Percentiles rank a stretch among this genome's conserved stretches.
Evolutionary conservation across 2,888 invertebrate species (phyloP).

Genomic region (Pediacus dermestoides): DNA sequence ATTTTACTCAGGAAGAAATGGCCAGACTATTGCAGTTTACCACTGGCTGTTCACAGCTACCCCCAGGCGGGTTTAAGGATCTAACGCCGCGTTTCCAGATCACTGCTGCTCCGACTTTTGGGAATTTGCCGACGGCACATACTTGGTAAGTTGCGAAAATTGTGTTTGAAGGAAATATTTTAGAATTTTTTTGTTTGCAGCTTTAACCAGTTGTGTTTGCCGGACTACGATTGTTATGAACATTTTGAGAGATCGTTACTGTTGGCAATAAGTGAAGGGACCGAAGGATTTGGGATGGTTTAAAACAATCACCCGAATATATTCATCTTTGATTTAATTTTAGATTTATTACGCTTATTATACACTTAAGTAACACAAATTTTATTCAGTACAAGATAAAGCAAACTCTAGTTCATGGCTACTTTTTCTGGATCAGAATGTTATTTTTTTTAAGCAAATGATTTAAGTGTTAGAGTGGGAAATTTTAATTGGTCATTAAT

Average conservation of each 20-base stretch:
- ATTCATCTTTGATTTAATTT: neutral
- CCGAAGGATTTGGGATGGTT: conserved; percentile 86
- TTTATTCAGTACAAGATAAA: no score
- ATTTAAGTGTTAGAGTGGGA: no score
- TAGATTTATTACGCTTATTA: neutral
- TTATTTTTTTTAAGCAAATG: no score
- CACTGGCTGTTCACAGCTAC: conserved; percentile 89
- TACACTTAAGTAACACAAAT: no score
- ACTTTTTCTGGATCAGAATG: no score
- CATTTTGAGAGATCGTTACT: conserved; percentile 87
- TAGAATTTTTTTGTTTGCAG: conserved; percentile 48
- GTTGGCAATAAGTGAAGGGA: conserved; percentile 91
- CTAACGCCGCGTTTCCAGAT: conserved; percentile 90
- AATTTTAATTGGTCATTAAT: no score
- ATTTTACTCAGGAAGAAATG: conserved; percentile 90
- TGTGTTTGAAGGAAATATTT: conserved; percentile 8
- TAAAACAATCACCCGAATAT: conserved; percentile 30
- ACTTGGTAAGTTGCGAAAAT: conserved; percentile 65
- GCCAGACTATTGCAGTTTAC: conserved; percentile 89
- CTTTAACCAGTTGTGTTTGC: conserved; percentile 93
- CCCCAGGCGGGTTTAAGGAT: conserved; percentile 85
- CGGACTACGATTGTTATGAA: conserved; percentile 92
- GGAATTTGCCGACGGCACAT: conserved; percentile 89
- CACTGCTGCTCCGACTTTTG: conserved; percentile 84
- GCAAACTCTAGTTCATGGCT: no score